Evolutionary conservation across 2,888 invertebrate species (phyloP).

Genomic region (Phyllotreta cruciferae): DNA sequence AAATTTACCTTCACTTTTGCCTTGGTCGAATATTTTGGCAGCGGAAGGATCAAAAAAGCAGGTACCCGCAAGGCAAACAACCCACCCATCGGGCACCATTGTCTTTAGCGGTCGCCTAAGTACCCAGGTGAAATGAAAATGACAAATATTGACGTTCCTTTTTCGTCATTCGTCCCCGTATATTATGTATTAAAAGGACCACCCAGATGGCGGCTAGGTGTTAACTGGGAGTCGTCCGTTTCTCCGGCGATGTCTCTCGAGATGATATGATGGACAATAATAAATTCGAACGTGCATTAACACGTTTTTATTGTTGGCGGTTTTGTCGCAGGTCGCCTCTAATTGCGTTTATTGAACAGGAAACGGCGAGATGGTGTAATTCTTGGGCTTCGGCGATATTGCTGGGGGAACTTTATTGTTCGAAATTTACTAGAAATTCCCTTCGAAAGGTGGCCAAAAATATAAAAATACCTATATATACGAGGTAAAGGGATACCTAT

Average conservation of each 20-base stretch:
- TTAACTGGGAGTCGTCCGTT: constrained; percentile 21
- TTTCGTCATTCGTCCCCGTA: constrained; percentile 42
- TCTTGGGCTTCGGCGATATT: too few relatives aligned
- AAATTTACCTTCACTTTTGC: constrained; percentile 10
- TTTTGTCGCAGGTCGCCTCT: constrained; percentile 36
- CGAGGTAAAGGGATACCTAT: too few relatives aligned
- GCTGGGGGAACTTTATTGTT: neutral
- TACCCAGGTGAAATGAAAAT: constrained; percentile 54
- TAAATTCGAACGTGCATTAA: constrained; percentile 56
- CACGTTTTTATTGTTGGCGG: constrained; percentile 55
- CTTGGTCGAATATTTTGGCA: constrained; percentile 18
- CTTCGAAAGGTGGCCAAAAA: too few relatives aligned
- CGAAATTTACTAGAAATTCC: too few relatives aligned
- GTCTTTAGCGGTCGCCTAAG: constrained; percentile 52
- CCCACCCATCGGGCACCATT: constrained; percentile 49
- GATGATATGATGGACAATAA: constrained; percentile 8
- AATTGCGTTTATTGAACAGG: constrained; percentile 38
- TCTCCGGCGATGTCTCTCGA: constrained; percentile 7
- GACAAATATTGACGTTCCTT: constrained; percentile 49
- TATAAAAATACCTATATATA: too few relatives aligned
- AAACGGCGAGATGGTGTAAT: constrained; percentile 16
- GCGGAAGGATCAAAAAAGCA: constrained; percentile 22
- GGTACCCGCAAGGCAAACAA: constrained; percentile 38
- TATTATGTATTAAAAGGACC: constrained; percentile 38
- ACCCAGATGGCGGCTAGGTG: constrained; percentile 46